A percentile compares a stretch with the other conserved stretches of the same genome.
phyloP scores from a whole-genome alignment of 2,113 vertebrate species.

The Zeus faber region DNA sequence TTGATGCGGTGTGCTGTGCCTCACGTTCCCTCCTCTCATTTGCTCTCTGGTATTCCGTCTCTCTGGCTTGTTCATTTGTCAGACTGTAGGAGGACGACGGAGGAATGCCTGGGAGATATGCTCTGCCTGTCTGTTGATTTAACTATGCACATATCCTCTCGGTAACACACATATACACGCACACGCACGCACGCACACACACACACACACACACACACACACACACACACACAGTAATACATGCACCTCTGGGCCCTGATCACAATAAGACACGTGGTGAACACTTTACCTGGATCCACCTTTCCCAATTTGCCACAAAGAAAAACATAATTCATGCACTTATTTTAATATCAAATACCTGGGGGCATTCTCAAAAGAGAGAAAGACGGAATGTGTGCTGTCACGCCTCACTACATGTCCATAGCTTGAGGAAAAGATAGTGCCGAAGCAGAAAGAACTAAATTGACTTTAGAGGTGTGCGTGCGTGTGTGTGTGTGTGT shows the following conservation, averaged over 20 bases:
- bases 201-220: background rate
- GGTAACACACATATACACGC: background rate
- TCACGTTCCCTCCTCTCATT: too few species aligned
- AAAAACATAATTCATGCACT: too few species aligned
- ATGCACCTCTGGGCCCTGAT: background rate
- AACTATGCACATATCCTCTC: too few species aligned
- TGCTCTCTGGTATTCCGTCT: too few species aligned
- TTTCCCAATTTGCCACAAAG: background rate
- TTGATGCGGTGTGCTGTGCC: too few species aligned
- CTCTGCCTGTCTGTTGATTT: too few species aligned
- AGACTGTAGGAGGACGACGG: too few species aligned
- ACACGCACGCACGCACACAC: background rate
- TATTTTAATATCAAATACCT: background rate
- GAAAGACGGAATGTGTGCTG: slow-evolving; percentile 54
- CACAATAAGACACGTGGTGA: background rate
- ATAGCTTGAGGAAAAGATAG: slow-evolving; percentile 46
- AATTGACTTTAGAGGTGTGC: slow-evolving; percentile 41
- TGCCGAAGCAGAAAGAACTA: slow-evolving; percentile 45
- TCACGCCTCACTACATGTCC: slow-evolving; percentile 48
- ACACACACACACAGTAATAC: background rate
- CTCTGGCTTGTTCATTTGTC: too few species aligned
- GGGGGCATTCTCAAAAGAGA: background rate
- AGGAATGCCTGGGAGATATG: too few species aligned
- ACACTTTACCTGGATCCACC: background rate
- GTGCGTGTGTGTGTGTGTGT: slow-evolving; percentile 31